Evolutionary conservation across 2,113 vertebrate species (phyloP).

Genomic region (Saguinus midas): DNA sequence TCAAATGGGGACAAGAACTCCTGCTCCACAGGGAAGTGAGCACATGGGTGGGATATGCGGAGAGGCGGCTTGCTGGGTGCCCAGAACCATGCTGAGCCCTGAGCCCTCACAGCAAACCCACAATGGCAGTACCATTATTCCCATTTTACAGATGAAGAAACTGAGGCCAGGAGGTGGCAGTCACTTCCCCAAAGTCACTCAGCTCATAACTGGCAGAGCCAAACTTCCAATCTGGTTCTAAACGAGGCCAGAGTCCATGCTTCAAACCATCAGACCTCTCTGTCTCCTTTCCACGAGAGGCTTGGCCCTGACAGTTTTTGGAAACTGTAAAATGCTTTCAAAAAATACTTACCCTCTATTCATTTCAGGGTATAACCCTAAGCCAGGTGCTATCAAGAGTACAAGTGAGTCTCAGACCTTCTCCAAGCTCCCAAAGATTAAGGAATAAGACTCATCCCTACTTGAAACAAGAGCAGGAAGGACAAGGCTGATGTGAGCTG

Average conservation of each 20-base stretch:
- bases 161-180: background rate
- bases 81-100: background rate
- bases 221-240: background rate
- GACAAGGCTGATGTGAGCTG: background rate
- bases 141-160: slow-evolving; percentile 5
- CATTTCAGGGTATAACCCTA: background rate
- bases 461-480: background rate
- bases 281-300: background rate
- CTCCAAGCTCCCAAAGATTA: background rate
- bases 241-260: background rate
- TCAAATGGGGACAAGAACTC: background rate
- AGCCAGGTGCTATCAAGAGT: background rate
- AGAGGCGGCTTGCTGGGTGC: background rate
- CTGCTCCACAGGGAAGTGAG: background rate
- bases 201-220: background rate
- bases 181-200: background rate
- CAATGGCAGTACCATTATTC: background rate
- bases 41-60: accelerated
- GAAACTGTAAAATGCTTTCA: background rate
- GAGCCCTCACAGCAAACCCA: background rate
- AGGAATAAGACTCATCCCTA: background rate
- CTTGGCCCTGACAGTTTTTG: background rate
- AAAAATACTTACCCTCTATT: background rate
- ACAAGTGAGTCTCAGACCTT: background rate
- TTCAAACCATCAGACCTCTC: background rate